Evolutionary conservation across 1,140 invertebrate species (phyloP).

Genomic region (Acyrthosiphon pisum): DNA sequence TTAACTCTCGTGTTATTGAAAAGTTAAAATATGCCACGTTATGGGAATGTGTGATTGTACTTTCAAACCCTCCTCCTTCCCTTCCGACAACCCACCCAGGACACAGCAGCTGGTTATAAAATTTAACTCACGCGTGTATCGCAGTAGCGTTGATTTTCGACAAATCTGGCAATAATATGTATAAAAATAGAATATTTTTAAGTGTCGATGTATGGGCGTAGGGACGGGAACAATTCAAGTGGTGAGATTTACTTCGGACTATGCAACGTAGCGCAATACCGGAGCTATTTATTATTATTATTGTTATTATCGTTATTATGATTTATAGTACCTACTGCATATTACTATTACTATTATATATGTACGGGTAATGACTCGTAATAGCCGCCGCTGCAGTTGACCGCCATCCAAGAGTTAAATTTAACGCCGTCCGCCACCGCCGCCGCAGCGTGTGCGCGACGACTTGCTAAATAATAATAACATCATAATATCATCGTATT

Average conservation of each 20-base stretch:
- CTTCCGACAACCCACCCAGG: no score
- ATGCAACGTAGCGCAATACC: neutral
- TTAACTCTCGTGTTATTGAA: neutral
- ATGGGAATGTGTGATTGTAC: neutral
- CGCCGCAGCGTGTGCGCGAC: neutral
- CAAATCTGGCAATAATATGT: neutral
- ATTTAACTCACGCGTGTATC: neutral
- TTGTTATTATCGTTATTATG: neutral
- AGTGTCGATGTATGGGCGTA: neutral
- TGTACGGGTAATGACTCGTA: neutral
- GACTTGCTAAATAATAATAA: conserved; percentile 23
- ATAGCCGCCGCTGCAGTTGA: neutral
- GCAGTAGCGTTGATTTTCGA: neutral
- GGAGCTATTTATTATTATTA: conserved; percentile 17
- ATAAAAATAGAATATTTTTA: neutral
- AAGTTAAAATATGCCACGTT: neutral
- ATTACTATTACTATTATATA: neutral
- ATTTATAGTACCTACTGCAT: no score
- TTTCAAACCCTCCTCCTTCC: neutral
- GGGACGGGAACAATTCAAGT: neutral
- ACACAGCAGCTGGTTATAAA: neutral
- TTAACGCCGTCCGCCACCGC: conserved; percentile 2
- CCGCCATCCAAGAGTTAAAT: conserved; percentile 28
- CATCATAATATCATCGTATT: neutral
- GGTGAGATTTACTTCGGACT: neutral